Evolutionary conservation across 2,888 invertebrate genomes (phyloP), one percentile per base, ranked within the genome.

Genomic region (Tanaodytes sp.): DNA sequence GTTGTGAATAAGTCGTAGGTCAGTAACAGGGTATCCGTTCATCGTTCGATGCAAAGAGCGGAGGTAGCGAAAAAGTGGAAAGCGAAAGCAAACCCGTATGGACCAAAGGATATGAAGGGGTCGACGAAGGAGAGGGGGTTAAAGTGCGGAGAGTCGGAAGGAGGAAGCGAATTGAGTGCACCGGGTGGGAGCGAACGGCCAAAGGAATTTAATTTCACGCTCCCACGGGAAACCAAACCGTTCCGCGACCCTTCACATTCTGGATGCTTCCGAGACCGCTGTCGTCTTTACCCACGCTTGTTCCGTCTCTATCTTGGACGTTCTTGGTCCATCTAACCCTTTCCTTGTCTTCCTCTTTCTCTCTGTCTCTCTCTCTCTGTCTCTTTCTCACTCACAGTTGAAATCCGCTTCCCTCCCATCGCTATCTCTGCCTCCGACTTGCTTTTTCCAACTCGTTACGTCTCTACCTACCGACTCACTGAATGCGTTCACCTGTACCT

Each of bases 201-300:
- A 61, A 66, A 76, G 77, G 79, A 80, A 80, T 80, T 80, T 81
- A 79, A 80, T 81, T 80, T 79, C 77, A 76, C 77, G 78, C 75
- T 78, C 76, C 73, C 75, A 52, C 71, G 75, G 73, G 72, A 76
- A 75, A 73, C 72, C 73, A 76, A 76, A 76, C 76, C 72, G 71
- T 74, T 76, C 67, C 49, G 61, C 75, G 65, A 65, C 72, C 59
- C 52, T 57, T 67, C 63, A 59, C 68, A 42, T 71, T 68, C 72
- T 65, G 33, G 66, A 67, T 64, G 54, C 67, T 61, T 69, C 48
- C 61, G 54, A 51, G 46, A 52, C 68, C 63, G 45, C 62, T 52
- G 49, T 49, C 55, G 55, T 69, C 66, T 69, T 65, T 23, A 62
- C 65, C 55, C 55, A 46, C 42, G 37, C 14, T 12, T 20, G 4